Base-by-base conservation (phyloP, 2,113 vertebrate genomes). In the Dipodomys merriami region DNA sequence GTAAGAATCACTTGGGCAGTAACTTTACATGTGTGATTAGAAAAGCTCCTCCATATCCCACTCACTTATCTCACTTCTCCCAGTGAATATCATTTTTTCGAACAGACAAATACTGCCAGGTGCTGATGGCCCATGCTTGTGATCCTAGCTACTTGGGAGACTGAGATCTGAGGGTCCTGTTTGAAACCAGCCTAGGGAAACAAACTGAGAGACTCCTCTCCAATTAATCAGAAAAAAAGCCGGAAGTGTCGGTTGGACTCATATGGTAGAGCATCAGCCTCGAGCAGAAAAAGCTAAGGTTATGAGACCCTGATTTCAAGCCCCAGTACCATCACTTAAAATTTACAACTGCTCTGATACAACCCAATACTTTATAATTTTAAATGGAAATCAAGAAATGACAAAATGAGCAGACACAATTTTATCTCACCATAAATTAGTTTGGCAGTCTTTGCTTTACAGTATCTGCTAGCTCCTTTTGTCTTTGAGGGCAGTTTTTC, bases 331-430 rank as follows among this genome's bases (percentile, higher is more conserved):
- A 53, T 12, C 49, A 53, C 49, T 53, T 53, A 29, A 30, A 68
- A 68, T 30, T 73, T 20, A 64, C 15, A 62, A 35, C 27, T 94
- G 44, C 20, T 80, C n/a, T 82, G 16, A 79, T 23, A 87, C 33
- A 90, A 15, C 33, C 44, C 71, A 76, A 15, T 93, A 73, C 19
- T 78, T 87, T n/a, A 79, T 87, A 27, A 88, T 72, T 74, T 53
- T 91, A 20, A 93, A 89, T 64, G 65, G 22, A 94, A 79, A 88
- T 78, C 33, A 91, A 49, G 33, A 93, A 83, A 73, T 88, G 19
- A 13, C 39, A 91, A 73, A 81, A 44, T 71, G 83, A 83, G 11
- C 83, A 64, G 67, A 90, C 76, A 67, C 25, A 83, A 46, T 25
- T 68, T 68, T 64, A 65, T 83, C n/a, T 6, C 69, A 20, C 49